Evolutionary conservation across 2,113 vertebrate genomes (phyloP).

Genomic region (Hylia prasina): DNA sequence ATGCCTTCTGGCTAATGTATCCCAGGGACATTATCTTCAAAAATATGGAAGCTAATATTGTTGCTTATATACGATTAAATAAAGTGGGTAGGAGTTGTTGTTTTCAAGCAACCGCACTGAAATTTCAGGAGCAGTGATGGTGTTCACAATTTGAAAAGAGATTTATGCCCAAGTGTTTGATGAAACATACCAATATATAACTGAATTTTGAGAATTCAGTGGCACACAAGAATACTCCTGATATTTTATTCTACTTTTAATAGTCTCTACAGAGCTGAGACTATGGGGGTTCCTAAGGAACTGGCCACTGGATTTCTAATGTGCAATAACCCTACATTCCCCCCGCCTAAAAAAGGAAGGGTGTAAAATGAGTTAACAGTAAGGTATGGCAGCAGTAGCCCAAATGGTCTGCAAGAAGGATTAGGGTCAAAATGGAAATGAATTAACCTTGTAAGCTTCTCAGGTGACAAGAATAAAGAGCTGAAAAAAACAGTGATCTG

Average conservation of each 20-base stretch:
- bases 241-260: not conserved
- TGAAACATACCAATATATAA: not conserved
- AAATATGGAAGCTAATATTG: not conserved
- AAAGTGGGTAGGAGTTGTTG: not conserved
- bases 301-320: not conserved
- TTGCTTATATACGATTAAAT: not conserved
- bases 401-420: not conserved
- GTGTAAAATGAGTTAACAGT: not conserved
- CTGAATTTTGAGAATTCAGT: not conserved
- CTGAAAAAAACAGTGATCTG: not conserved
- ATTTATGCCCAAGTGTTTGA: not conserved
- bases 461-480: not conserved
- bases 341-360: accelerated
- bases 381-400: not conserved
- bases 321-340: not conserved
- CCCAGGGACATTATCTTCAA: not conserved
- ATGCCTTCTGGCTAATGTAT: not conserved
- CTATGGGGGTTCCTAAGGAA: not conserved
- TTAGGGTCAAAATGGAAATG: not conserved
- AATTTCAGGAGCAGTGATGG: not conserved
- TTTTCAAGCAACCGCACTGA: not conserved
- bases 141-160: not conserved
- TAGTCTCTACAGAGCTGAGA: not conserved
- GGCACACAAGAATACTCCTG: not conserved
- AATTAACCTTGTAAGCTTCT: not conserved